phyloP scores from a whole-genome alignment of 2,888 invertebrate genomes.

The Perizoma flavofasciatum region DNA sequence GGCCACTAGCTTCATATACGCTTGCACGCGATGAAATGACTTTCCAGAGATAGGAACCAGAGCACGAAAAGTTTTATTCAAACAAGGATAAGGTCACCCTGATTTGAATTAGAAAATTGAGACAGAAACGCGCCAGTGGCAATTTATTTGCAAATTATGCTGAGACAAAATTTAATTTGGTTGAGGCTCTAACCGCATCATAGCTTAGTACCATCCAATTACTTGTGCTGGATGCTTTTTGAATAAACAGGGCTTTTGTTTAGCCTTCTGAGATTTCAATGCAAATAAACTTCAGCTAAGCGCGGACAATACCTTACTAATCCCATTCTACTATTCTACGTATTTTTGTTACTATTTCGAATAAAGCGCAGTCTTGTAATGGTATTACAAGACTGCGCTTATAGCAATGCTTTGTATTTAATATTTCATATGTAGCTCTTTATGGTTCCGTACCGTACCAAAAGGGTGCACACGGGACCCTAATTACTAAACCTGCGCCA shows the following conservation, averaged over 20 bases:
- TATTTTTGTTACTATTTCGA: too few relatives aligned
- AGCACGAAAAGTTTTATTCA: constrained; percentile 34
- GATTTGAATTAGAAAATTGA: constrained; percentile 71
- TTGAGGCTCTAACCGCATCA: constrained; percentile 42
- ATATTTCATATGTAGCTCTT: too few relatives aligned
- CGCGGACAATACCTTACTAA: too few relatives aligned
- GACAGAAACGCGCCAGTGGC: constrained; percentile 46
- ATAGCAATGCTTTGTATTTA: too few relatives aligned
- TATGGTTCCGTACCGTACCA: too few relatives aligned
- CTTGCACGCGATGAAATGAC: too few relatives aligned
- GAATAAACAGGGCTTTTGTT: constrained; percentile 33
- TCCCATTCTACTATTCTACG: too few relatives aligned
- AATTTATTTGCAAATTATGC: constrained; percentile 70
- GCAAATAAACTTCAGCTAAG: background rate
- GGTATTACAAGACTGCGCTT: too few relatives aligned
- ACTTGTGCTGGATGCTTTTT: constrained; percentile 39
- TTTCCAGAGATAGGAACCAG: background rate
- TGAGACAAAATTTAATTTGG: constrained; percentile 51
- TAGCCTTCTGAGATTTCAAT: constrained; percentile 30
- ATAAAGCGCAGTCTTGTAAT: too few relatives aligned
- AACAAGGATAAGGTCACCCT: constrained; percentile 53
- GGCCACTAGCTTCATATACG: too few relatives aligned
- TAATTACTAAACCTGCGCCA: too few relatives aligned
- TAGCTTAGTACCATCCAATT: constrained; percentile 39
- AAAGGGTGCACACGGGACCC: too few relatives aligned